Base-by-base conservation (phyloP, 2,888 invertebrate genomes). In the Hydrotaea cyrtoneurina region DNA sequence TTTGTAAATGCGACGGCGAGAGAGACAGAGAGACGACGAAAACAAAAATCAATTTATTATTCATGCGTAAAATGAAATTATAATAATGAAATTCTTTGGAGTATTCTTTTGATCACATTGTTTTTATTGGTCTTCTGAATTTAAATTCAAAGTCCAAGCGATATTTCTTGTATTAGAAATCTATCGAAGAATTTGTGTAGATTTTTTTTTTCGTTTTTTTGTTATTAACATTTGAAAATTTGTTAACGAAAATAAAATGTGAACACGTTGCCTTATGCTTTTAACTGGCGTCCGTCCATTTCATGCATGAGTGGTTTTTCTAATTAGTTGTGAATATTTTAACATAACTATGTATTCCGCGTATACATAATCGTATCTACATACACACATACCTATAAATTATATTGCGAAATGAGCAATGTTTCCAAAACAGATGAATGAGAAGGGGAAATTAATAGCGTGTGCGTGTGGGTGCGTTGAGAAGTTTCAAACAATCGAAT, bases 281-380 rank as follows among this genome's bases (percentile, higher is more conserved):
- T 13, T 50, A 50, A 26, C n/a, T 31, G 8, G 11, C 46, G 11
- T 1, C 23, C 62, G 19, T 3, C 39, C 62, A 19, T 78, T 82
- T 17, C 46, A 79, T 13, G 73, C 80, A 73, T 78, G 83, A 80
- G 66, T 23, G 69, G 80, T 10, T 74, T 83, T 73, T 73, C 74
- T 83, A 83, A 83, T 80, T 74, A 80, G 59, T 17, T 43, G n/a
- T 19, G 62, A 62, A 62, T 62, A 62, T 62, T 31, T 62, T 62
- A 31, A 8, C 26, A 62, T 62, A 62, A 31, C 17, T 62, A 23
- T n/a, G 15, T 62, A 62, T n/a, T n/a, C n/a, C 15, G 1, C 43
- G 43, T 43, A 10, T 31, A 31, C 7, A n/a, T 7, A n/a, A 15
- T 13, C 50, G n/a, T 50, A n/a, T 50, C 2, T 50, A 50, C 43